A percentile compares a stretch with the other conserved stretches of the same genome.
These are phyloP conservation scores for Epizoanthus stellaris DNA, from an alignment of 92 coral and sea anemone genomes.

Conservation along the genomic window DNA sequence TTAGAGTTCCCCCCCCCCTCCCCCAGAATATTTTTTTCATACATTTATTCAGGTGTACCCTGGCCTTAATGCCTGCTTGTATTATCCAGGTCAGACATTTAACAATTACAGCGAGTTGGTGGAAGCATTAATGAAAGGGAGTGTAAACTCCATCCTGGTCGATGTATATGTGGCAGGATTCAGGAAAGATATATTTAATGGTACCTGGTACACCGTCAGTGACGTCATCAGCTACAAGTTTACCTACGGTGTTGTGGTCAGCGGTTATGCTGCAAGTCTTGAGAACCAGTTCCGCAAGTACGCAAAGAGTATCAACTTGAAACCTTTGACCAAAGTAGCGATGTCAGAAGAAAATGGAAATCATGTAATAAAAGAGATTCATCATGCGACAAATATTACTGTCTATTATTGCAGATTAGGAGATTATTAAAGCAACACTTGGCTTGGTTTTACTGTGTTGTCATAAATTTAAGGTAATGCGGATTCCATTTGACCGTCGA, in stretches of 20 bases:
- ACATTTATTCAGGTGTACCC: not conserved
- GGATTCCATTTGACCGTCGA: no score
- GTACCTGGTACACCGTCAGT: conserved; percentile 10
- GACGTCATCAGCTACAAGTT: not conserved
- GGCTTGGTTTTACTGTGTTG: no score
- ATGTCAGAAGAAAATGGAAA: not conserved
- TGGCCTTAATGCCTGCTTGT: not conserved
- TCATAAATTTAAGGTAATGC: no score
- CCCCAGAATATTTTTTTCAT: no score
- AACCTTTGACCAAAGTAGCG: not conserved
- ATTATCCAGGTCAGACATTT: not conserved
- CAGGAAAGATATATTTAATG: conserved; percentile 5
- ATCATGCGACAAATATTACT: no score
- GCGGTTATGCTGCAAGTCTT: not conserved
- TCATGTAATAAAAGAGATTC: not conserved
- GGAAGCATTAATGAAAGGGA: not conserved
- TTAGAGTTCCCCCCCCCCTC: no score
- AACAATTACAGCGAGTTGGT: not conserved
- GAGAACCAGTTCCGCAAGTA: conserved; percentile 16
- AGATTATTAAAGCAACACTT: no score
- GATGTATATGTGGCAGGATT: conserved; percentile 1
- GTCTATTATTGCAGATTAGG: no score
- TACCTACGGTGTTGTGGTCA: conserved; percentile 16
- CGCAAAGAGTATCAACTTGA: not conserved
- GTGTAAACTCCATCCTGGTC: conserved; percentile 15